Evolutionary conservation across 2,113 vertebrate genomes (phyloP).

Genomic region (Eleginops maclovinus): DNA sequence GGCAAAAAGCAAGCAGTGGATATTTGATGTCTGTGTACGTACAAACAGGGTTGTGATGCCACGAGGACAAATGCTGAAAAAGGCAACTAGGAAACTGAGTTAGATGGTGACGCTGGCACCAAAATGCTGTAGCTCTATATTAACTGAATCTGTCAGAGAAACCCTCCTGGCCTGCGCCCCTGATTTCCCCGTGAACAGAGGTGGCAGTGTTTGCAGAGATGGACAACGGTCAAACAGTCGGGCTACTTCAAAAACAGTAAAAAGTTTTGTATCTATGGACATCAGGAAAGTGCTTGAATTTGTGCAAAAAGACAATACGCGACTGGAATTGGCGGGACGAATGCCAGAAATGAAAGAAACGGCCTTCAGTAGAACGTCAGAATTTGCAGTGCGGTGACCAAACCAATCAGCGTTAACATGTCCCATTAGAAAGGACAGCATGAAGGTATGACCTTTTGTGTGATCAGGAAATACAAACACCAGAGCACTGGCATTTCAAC

Average conservation of each 20-base stretch:
- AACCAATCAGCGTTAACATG: background rate
- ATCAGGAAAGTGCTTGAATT: slow-evolving; percentile 82
- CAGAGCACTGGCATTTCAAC: background rate
- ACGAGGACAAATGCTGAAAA: slow-evolving; percentile 55
- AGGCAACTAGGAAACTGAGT: slow-evolving; percentile 69
- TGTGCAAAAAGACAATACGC: slow-evolving; percentile 77
- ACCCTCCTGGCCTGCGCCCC: slow-evolving; percentile 11
- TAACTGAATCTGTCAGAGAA: slow-evolving; percentile 30
- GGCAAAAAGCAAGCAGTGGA: slow-evolving; percentile 27
- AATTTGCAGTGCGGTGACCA: slow-evolving; percentile 1
- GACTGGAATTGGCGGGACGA: slow-evolving; percentile 33
- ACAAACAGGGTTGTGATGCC: slow-evolving; percentile 39
- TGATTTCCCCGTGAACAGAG: slow-evolving; percentile 15
- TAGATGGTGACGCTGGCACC: slow-evolving; percentile 44
- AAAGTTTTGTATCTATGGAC: slow-evolving; percentile 49
- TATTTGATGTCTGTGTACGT: slow-evolving; percentile 9
- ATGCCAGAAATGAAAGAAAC: slow-evolving; percentile 17
- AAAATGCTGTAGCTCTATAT: slow-evolving; percentile 36
- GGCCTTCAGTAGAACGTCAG: slow-evolving; percentile 36
- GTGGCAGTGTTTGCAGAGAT: slow-evolving; percentile 67
- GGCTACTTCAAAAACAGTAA: slow-evolving; percentile 48
- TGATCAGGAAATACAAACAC: slow-evolving; percentile 10
- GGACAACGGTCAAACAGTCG: slow-evolving; percentile 52
- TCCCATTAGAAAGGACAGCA: background rate
- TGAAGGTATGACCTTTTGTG: background rate